Evolutionary conservation across 2,113 vertebrate genomes (phyloP), one percentile per base, ranked within the genome.

Genomic region (Heterocephalus glaber): DNA sequence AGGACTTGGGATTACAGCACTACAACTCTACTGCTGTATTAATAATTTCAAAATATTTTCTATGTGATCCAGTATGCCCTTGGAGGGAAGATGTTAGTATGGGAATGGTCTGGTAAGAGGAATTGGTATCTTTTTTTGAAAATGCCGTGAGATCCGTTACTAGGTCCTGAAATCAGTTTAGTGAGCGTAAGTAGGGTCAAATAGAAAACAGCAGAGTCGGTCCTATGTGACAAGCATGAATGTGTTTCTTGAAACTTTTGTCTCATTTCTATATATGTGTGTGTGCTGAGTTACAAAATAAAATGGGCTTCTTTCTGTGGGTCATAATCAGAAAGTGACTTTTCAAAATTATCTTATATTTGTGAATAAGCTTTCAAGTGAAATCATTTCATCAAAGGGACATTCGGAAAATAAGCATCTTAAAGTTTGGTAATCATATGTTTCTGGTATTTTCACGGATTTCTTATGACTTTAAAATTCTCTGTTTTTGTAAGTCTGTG

Each of bases 361-460:
- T 95, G 33, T 63, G 81, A 94, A 76, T 92, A 74, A 77, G 3
- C 19, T 65, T 93, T 49, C 49, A 82, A 66, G 63, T 68, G 54
- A 93, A 95, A 70, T 89, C 70, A 83, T 13, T 92, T 86, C 19
- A 47, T 89, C 44, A 70, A 49, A 81, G 22, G 11, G 58, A 11
- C 12, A 70, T 70, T 93, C 33, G 65, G 63, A n/a, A 94, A 96
- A 91, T 54, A 92, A 82, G 19, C 33, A 89, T 52, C 56, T 94
- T 86, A 58, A 92, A 89, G 77, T 30, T 33, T 41, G 90, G 9
- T 47, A 41, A n/a, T 70, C 30, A 38, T n/a, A 26, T 10, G 47
- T 80, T 83, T 86, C 63, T 91, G 60, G 16, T 80, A 38, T 89
- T 93, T 76, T 82, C 28, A 77, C 56, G 26, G 30, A 61, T 77